Base-by-base conservation (phyloP, 2,797 vertebrate species). In the Sylvilagus floridanus region DNA sequence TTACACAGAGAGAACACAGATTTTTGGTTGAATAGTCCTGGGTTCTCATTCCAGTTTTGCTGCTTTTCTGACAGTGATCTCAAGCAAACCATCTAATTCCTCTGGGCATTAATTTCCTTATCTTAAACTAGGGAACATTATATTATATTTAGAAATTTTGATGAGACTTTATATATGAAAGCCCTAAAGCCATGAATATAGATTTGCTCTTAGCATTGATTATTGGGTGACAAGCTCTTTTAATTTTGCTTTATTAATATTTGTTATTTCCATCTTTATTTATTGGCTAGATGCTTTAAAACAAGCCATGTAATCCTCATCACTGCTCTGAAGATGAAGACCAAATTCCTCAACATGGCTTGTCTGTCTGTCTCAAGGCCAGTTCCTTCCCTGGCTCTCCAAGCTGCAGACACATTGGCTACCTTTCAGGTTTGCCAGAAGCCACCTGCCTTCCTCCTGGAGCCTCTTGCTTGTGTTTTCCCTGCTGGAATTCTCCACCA, bases 141-240 rank as follows among this genome's bases (percentile, higher is more conserved):
- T 28, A 28, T 26, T 76, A 69, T 75, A 42, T 83, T 91, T 63
- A 88, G 35, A 93, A 22, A 28, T 63, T 93, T 83, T 90, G 72
- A 72, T 87, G 54, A 60, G 8, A n/a, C 11, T n/a, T 12, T 88
- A 2, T 73, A 52, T 42, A 30, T 57, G 2, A 63, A 84, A 91
- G 22, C 26, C 52, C 13, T 42, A 21, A 77, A 28, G 13, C 66
- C 66, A 84, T 28, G 19, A 57, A 82, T 35, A 54, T 79, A 77
- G 68, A 76, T 68, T 93, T 95, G 14, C 30, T 14, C 11, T 86
- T 85, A 65, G 21, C 78, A 52, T 16, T 47, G 63, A 76, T 68
- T 75, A 54, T 50, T 60, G 63, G 65, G 65, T 71, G 75, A 63
- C 0, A 69, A 63, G 32, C 19, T 72, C 22, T 71, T 90, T 71